Percentiles rank a stretch among this genome's conserved stretches.
Evolutionary conservation across 2,888 invertebrate species (phyloP).

Genomic region (Lysandra bellargus): DNA sequence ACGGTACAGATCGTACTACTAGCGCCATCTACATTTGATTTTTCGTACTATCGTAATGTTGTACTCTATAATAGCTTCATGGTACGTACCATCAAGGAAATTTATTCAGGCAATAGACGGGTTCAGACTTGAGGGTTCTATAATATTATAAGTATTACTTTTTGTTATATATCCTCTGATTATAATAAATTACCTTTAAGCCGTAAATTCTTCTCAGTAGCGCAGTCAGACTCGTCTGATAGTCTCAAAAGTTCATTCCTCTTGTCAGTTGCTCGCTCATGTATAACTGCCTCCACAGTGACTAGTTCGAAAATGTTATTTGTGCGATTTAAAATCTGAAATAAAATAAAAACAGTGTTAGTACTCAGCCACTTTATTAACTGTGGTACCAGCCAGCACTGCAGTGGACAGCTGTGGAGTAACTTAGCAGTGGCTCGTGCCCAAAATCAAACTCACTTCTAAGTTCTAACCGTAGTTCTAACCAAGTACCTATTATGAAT

Average conservation of each 20-base stretch:
- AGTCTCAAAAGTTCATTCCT: conserved; percentile 78
- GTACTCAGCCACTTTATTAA: too few relatives aligned
- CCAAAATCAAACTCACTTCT: too few relatives aligned
- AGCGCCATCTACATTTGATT: not conserved
- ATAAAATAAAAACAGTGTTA: conserved; percentile 22
- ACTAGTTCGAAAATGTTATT: conserved; percentile 98
- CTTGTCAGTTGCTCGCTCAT: conserved; percentile 78
- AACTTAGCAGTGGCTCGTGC: too few relatives aligned
- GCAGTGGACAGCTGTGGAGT: too few relatives aligned
- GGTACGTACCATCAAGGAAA: too few relatives aligned
- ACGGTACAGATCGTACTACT: too few relatives aligned
- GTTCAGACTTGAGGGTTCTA: not conserved
- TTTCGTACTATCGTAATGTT: not conserved
- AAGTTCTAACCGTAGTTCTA: too few relatives aligned
- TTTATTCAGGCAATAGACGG: not conserved
- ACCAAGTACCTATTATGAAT: too few relatives aligned
- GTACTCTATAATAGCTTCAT: too few relatives aligned
- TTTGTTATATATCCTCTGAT: not conserved
- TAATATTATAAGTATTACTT: not conserved
- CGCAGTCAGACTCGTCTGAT: conserved; percentile 83
- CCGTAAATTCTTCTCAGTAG: conserved; percentile 87
- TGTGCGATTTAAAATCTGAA: conserved; percentile 93
- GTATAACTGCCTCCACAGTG: conserved; percentile 92
- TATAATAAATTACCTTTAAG: conserved; percentile 84
- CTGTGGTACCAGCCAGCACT: too few relatives aligned